Percentiles rank a stretch among this genome's conserved stretches.
Conservation (phyloP, 2,113 vertebrate genomes). For the Odobenus rosmarus region DNA sequence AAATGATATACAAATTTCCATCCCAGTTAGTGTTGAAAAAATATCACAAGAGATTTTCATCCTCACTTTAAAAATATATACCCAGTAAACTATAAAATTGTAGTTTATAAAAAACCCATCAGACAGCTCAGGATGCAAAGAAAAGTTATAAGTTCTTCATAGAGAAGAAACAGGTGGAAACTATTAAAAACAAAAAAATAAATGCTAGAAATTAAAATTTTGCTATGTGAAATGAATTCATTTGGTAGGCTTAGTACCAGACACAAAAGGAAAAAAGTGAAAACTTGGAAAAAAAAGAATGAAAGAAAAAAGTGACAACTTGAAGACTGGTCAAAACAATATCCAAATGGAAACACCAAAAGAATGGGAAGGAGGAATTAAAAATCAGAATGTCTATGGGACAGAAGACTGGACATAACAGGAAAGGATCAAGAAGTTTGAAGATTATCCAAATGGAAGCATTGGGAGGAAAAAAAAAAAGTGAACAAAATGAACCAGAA, state of each 20-base stretch:
- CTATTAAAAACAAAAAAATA: constrained; percentile 22
- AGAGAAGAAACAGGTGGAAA: background rate
- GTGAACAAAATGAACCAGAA: background rate
- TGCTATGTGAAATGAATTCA: background rate
- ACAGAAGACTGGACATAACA: background rate
- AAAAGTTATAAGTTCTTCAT: background rate
- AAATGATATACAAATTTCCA: background rate
- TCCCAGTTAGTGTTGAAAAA: constrained; percentile 2
- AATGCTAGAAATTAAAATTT: background rate
- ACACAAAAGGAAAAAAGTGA: background rate
- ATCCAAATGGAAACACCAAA: background rate
- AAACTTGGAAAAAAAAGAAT: background rate
- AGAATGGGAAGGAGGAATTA: background rate
- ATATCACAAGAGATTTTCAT: constrained; percentile 29
- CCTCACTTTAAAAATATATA: background rate
- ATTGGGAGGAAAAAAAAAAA: background rate
- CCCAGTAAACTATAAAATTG: background rate
- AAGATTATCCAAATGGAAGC: background rate
- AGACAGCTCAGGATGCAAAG: background rate
- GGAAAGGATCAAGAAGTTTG: background rate
- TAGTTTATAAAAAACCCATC: background rate
- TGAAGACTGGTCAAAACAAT: background rate
- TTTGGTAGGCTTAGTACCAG: background rate
- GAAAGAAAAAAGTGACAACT: background rate
- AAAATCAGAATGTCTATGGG: background rate